Evolutionary conservation across 2,113 vertebrate species (phyloP).

Genomic region (Tautogolabrus adspersus): DNA sequence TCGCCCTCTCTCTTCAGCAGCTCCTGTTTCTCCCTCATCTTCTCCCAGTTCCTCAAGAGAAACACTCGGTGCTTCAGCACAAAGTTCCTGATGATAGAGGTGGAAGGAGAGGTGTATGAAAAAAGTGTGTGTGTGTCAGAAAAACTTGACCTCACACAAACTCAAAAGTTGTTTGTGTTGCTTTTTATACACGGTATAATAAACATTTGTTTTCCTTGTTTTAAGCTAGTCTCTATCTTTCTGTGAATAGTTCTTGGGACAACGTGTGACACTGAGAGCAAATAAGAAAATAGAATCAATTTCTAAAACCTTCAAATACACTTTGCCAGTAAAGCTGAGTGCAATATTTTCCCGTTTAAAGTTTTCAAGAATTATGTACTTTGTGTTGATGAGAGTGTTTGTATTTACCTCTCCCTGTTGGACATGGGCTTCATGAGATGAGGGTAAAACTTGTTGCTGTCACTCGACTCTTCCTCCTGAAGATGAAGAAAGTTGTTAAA

Average conservation of each 20-base stretch:
- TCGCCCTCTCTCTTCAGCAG: slow-evolving; percentile 90
- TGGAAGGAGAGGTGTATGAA: slow-evolving; percentile 9
- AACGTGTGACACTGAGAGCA: too few species aligned
- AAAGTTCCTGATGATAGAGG: slow-evolving; percentile 89
- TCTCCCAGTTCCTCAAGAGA: slow-evolving; percentile 97
- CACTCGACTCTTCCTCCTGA: slow-evolving; percentile 87
- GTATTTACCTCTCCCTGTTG: slow-evolving; percentile 92
- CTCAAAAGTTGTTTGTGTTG: neutral
- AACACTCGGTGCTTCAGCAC: slow-evolving; percentile 97
- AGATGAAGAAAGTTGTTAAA: slow-evolving; percentile 17
- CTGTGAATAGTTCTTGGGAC: too few species aligned
- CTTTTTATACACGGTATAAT: neutral
- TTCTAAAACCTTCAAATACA: too few species aligned
- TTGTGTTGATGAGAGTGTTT: neutral
- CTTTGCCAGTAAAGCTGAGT: too few species aligned
- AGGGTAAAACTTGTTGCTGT: slow-evolving; percentile 89
- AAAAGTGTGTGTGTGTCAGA: too few species aligned
- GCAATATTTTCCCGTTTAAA: neutral
- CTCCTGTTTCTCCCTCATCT: slow-evolving; percentile 95
- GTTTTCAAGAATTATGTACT: neutral
- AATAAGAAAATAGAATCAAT: too few species aligned
- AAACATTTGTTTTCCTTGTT: neutral
- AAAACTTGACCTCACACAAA: slow-evolving; percentile 4
- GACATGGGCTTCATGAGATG: slow-evolving; percentile 99
- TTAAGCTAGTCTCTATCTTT: neutral